Percentiles rank a stretch among this genome's conserved stretches.
phyloP scores from a whole-genome alignment of 1,140 invertebrate species.

The Drosophila nannoptera region DNA sequence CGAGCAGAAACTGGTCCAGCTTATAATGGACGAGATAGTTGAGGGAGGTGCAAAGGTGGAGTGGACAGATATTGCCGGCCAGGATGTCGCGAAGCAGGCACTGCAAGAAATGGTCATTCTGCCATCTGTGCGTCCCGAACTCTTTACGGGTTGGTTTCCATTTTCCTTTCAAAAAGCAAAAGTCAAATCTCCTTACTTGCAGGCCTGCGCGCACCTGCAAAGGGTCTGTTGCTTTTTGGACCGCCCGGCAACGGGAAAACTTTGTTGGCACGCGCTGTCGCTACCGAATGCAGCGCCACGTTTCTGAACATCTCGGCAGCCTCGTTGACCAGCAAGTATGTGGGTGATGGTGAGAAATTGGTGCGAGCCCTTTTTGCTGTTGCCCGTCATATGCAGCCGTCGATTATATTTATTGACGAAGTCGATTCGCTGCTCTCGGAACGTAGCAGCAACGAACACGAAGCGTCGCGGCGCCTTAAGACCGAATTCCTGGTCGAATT shows the following conservation, averaged over 20 bases:
- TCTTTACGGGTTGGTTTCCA: conserved; percentile 89
- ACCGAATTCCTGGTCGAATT: conserved; percentile 99
- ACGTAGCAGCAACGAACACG: conserved; percentile 94
- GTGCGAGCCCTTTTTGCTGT: conserved; percentile 96
- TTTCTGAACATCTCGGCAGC: conserved; percentile 99
- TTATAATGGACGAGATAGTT: conserved; percentile 87
- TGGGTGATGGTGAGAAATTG: conserved; percentile 98
- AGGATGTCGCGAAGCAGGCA: conserved; percentile 95
- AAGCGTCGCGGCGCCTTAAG: conserved; percentile 96
- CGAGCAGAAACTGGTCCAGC: conserved; percentile 93
- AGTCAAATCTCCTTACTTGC: accelerated
- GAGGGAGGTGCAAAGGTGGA: conserved; percentile 89
- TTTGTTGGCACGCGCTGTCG: conserved; percentile 92
- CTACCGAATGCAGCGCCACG: conserved; percentile 94
- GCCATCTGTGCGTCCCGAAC: conserved; percentile 95
- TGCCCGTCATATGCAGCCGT: conserved; percentile 94
- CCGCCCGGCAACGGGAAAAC: conserved; percentile 93
- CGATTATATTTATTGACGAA: conserved; percentile 97
- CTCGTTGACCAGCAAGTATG: conserved; percentile 98
- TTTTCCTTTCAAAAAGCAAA: not conserved
- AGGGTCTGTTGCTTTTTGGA: conserved; percentile 96
- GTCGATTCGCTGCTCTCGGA: conserved; percentile 96
- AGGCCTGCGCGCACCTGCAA: conserved; percentile 86
- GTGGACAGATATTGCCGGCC: conserved; percentile 96
- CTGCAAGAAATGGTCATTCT: conserved; percentile 98